Evolutionary conservation across 2,113 vertebrate genomes (phyloP).

Genomic region (Apeltes quadracus): DNA sequence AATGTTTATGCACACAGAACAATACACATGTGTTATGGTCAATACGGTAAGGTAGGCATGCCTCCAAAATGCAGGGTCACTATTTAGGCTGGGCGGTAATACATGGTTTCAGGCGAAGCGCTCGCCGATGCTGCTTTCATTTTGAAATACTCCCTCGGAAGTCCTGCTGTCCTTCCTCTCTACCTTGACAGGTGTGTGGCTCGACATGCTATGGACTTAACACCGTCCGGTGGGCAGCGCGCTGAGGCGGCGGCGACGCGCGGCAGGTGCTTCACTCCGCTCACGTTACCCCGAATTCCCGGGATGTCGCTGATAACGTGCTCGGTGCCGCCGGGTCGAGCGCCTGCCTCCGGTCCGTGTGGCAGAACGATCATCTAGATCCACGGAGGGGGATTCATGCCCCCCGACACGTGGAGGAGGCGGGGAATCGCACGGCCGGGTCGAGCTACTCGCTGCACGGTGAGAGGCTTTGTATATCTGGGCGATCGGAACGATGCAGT

Average conservation of each 20-base stretch:
- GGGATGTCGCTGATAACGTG: background rate
- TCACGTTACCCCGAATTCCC: background rate
- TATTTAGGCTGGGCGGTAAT: background rate
- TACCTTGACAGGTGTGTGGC: slow-evolving; percentile 29
- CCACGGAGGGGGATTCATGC: slow-evolving; percentile 51
- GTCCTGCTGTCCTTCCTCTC: fast-evolving
- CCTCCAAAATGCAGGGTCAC: background rate
- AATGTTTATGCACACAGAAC: background rate
- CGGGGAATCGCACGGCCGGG: slow-evolving; percentile 14
- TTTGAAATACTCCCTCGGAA: slow-evolving; percentile 51
- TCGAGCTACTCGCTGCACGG: slow-evolving; percentile 6
- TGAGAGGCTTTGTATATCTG: slow-evolving; percentile 25
- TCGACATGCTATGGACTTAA: slow-evolving; percentile 18
- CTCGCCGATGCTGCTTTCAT: slow-evolving; percentile 3
- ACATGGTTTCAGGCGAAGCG: background rate
- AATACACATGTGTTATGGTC: background rate
- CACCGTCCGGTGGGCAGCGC: slow-evolving; percentile 23
- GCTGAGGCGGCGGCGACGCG: slow-evolving; percentile 13
- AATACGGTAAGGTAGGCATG: background rate
- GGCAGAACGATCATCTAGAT: slow-evolving; percentile 30
- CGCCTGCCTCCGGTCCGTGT: slow-evolving; percentile 2
- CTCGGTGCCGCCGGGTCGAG: slow-evolving; percentile 7
- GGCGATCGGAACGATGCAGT: too few relatives aligned
- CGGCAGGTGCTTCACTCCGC: background rate
- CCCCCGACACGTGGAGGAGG: slow-evolving; percentile 38